Percentiles rank a stretch among this genome's conserved stretches.
Evolutionary conservation across 30 jellyfish, hydroid and myxozoan genomes (phyloP).

Genomic region (Sanderia malayensis): DNA sequence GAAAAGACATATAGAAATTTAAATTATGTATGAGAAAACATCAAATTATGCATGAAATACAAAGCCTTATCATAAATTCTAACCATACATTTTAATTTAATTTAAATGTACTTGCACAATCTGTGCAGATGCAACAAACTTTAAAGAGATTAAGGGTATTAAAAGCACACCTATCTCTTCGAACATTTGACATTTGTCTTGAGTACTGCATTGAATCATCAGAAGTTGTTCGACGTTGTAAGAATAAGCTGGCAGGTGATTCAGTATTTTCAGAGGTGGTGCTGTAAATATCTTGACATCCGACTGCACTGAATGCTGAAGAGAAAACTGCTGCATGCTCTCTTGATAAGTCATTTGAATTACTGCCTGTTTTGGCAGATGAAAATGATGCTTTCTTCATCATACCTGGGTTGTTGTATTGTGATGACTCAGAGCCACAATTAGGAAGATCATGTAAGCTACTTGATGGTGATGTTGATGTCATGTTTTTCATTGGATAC

Average conservation of each 20-base stretch:
- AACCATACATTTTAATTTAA: no score
- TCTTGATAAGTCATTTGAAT: not conserved
- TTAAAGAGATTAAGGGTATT: constrained; percentile 5
- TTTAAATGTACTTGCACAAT: no score
- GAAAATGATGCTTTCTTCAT: not conserved
- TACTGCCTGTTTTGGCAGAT: not conserved
- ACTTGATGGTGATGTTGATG: not conserved
- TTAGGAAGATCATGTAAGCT: not conserved
- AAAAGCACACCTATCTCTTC: constrained; percentile 61
- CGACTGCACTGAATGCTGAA: not conserved
- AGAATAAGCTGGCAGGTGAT: constrained; percentile 16
- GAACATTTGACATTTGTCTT: constrained; percentile 16
- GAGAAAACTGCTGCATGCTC: not conserved
- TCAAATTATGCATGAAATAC: no score
- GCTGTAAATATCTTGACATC: not conserved
- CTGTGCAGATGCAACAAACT: no score
- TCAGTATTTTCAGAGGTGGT: not conserved
- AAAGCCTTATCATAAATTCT: no score
- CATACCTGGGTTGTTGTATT: no score
- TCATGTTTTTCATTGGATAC: not conserved
- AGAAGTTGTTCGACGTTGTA: constrained; percentile 24
- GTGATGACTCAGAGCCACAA: not conserved
- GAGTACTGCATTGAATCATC: constrained; percentile 27
- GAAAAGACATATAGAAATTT: no score
- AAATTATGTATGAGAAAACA: no score